Conservation (phyloP, 2,113 vertebrate genomes). For the Ptychochromis oligacanthus region DNA sequence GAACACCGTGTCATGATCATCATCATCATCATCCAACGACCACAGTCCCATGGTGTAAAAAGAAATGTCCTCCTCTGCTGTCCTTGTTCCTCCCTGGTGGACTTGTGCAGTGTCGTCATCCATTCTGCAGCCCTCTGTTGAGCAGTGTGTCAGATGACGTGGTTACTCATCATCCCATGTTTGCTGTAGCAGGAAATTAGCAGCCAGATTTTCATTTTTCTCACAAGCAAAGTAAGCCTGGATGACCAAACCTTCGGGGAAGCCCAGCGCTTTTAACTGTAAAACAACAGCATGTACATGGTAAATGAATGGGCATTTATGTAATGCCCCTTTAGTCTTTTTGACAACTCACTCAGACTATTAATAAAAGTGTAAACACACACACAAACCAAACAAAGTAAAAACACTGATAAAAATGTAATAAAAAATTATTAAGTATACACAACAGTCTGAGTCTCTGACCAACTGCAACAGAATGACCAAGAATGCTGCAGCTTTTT, state of each 20-base stretch:
- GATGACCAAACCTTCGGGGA: slow-evolving; percentile 83
- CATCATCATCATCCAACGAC: not conserved
- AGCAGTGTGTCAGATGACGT: not conserved
- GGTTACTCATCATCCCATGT: slow-evolving; percentile 83
- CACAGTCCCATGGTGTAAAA: slow-evolving; percentile 2
- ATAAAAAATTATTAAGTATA: not conserved
- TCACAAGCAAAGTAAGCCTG: slow-evolving; percentile 84
- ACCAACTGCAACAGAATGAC: not conserved
- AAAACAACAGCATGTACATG: slow-evolving; percentile 39
- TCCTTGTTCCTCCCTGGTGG: not conserved
- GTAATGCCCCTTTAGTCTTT: not conserved
- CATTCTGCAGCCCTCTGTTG: slow-evolving; percentile 13
- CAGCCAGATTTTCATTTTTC: slow-evolving; percentile 83
- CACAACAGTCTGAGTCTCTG: not conserved
- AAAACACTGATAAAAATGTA: not conserved
- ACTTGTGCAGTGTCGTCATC: slow-evolving; percentile 15
- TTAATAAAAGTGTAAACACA: not conserved
- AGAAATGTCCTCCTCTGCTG: not conserved
- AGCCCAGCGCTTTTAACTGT: slow-evolving; percentile 84
- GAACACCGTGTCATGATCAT: slow-evolving; percentile 37
- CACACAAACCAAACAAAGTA: not conserved
- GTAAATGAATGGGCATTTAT: not conserved
- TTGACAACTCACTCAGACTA: not conserved
- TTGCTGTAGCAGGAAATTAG: slow-evolving; percentile 84
- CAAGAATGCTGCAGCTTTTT: not conserved